Evolutionary conservation across 2,888 invertebrate genomes (phyloP), one percentile per base, ranked within the genome.

Genomic region (Acronicta leporina): DNA sequence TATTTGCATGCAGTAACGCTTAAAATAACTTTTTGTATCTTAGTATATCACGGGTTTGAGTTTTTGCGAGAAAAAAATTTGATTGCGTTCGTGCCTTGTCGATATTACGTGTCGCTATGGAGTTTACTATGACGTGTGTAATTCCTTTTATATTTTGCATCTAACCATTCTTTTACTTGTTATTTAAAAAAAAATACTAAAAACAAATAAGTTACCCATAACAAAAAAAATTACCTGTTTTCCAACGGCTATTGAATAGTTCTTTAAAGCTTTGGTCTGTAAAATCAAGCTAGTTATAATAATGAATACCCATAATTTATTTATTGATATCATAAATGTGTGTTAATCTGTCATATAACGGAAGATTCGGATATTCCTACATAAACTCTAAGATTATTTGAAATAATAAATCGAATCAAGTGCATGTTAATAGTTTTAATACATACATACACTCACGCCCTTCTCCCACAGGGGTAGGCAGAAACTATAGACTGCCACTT

Each of bases 101-200:
- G 1, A 16, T 49, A 69, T 62, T 67, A 72, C 62, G 57, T 69
- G 57, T 69, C 35, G 16, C 42, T 5, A 55, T 47, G 30, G 33
- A 49, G 7, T 57, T 69, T 35, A 57, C 38, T 41, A 15, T 20
- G 42, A 51, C 25, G 30, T 3, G 5, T 38, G 5, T n/a, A 56
- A 56, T 40, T 35, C 15, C 33, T 66, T 38, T 48, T 9, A 30
- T 6, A 0, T 38, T n/a, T 33, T 33, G 33, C 5, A 5, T 33
- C 10, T 33, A 10, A 33, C 4, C 33, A 33, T 10, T 3, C 11
- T 11, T 11, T 33, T 33, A 11, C 11, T 33, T 33, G 33, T 0
- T 33, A 33, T 33, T 33, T 33, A n/a, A n/a, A n/a, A n/a, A n/a
- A n/a, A n/a, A n/a, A n/a, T n/a, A n/a, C n/a, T n/a, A n/a, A n/a